Percentiles rank a stretch among this genome's conserved stretches.
phyloP scores from a whole-genome alignment of 2,797 vertebrate genomes.

The Pipistrellus kuhlii region DNA sequence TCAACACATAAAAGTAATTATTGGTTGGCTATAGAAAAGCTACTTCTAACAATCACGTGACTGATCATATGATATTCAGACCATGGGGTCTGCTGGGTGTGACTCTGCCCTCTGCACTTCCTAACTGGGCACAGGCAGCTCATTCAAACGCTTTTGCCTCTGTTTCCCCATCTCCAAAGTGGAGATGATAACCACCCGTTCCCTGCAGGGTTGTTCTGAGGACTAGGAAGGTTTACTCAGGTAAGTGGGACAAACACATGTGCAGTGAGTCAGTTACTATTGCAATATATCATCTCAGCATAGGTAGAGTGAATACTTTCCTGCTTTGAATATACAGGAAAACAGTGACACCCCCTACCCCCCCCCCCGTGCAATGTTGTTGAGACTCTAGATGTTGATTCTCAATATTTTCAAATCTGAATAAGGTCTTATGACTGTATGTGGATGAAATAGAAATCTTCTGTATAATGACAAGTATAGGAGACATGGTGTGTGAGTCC shows the following conservation, averaged over 20 bases:
- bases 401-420: background rate
- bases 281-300: background rate
- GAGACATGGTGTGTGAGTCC: too few relatives aligned
- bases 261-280: background rate
- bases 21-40: background rate
- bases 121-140: too few relatives aligned
- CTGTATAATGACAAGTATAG: fast-evolving
- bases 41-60: background rate
- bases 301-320: background rate
- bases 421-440: background rate
- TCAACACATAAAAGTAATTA: background rate
- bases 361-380: background rate
- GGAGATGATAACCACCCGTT: background rate
- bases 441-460: background rate
- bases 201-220: background rate
- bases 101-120: background rate
- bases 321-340: background rate
- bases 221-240: background rate
- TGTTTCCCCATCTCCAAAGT: background rate
- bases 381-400: background rate
- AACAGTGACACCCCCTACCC: background rate
- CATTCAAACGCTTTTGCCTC: background rate
- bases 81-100: background rate
- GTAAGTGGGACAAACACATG: background rate
- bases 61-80: background rate